phyloP scores from a whole-genome alignment of 2,113 vertebrate species.

The Bungarus multicinctus region DNA sequence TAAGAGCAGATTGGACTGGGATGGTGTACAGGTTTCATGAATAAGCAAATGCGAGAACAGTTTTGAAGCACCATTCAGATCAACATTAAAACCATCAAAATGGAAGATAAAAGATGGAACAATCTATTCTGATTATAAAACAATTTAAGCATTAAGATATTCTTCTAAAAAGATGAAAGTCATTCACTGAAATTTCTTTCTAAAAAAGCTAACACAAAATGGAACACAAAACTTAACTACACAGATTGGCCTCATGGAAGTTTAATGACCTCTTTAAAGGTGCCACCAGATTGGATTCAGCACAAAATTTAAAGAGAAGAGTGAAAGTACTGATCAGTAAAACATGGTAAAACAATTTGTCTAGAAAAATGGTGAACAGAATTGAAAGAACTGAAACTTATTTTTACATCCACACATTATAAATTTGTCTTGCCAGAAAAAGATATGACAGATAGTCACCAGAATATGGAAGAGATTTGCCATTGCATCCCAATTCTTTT shows the following conservation, averaged over 20 bases:
- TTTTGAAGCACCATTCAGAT: not conserved
- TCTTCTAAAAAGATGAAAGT: not conserved
- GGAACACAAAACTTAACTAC: not conserved
- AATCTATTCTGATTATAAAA: not conserved
- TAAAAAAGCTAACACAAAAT: not conserved
- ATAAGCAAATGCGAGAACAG: not conserved
- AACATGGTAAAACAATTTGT: not conserved
- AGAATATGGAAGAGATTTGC: not conserved
- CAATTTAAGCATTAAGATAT: not conserved
- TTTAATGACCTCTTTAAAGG: not conserved
- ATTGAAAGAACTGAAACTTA: not conserved
- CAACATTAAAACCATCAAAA: not conserved
- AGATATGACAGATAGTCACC: not conserved
- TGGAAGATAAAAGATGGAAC: not conserved
- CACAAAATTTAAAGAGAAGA: not conserved
- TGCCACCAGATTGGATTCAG: not conserved
- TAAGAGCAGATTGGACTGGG: not conserved
- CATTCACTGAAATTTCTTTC: not conserved
- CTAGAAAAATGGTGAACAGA: not conserved
- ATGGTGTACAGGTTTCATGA: not conserved
- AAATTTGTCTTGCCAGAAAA: not conserved
- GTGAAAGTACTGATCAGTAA: not conserved
- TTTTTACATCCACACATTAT: not conserved
- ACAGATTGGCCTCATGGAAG: not conserved
- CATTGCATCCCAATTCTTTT: not conserved